A percentile compares a stretch with the other conserved stretches of the same genome.
phyloP scores from a whole-genome alignment of 2,113 vertebrate genomes.

The Elephantulus edwardii region DNA sequence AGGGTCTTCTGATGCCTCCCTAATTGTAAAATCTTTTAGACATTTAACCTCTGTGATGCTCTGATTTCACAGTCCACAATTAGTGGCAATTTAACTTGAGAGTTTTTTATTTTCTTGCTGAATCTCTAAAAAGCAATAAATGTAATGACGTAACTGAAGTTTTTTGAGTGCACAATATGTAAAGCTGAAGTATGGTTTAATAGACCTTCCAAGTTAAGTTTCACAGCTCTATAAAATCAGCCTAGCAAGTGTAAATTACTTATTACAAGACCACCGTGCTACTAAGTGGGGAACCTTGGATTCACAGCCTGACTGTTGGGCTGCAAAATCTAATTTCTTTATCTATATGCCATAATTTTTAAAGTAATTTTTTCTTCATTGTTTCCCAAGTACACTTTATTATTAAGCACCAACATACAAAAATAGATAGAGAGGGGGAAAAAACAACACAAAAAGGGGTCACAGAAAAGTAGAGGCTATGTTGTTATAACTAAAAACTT shows the following conservation, averaged over 20 bases:
- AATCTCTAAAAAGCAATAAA: neutral
- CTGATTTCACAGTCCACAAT: constrained; percentile 18
- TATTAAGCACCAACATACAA: neutral
- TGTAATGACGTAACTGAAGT: neutral
- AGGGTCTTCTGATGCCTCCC: neutral
- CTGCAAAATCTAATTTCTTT: neutral
- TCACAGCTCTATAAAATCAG: neutral
- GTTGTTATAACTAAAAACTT: constrained; percentile 18
- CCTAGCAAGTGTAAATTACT: neutral
- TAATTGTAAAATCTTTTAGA: neutral
- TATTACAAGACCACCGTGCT: neutral
- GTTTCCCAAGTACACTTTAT: constrained; percentile 21
- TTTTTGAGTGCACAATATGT: neutral
- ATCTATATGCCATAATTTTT: neutral
- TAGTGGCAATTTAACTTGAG: neutral
- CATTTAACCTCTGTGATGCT: neutral
- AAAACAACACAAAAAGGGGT: neutral
- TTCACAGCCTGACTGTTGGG: neutral
- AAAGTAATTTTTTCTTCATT: neutral
- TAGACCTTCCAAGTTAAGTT: neutral
- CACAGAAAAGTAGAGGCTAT: neutral
- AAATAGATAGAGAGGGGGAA: neutral
- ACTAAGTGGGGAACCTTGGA: neutral
- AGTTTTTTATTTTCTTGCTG: neutral
- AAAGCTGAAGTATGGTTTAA: neutral